A percentile compares a stretch with the other conserved stretches of the same genome.
phyloP scores from a whole-genome alignment of 2,113 vertebrate species.

The Myotis lucifugus region DNA sequence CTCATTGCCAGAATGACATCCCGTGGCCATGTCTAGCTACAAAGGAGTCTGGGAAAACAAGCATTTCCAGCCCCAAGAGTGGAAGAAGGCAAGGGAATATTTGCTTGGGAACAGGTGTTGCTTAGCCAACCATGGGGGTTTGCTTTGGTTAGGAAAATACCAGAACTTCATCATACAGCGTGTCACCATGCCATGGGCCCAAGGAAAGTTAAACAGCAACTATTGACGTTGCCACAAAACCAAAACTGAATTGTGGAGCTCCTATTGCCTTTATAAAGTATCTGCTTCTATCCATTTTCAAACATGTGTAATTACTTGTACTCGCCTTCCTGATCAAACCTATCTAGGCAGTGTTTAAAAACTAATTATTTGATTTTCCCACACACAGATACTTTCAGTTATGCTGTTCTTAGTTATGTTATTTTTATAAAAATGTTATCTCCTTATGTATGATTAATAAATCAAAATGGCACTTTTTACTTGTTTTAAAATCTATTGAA shows the following conservation, averaged over 20 bases:
- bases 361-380: not conserved
- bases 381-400: constrained; percentile 3
- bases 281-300: not conserved
- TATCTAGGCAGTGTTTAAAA: not conserved
- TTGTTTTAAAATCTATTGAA: constrained; percentile 25
- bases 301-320: not conserved
- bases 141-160: constrained; percentile 58
- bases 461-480: constrained; percentile 39
- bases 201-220: not conserved
- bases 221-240: constrained; percentile 17
- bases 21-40: not conserved
- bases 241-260: not conserved
- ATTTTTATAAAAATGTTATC: constrained; percentile 32
- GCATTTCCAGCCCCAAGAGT: not conserved
- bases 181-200: not conserved
- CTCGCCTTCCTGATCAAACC: not conserved
- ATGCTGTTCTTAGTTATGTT: not conserved
- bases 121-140: constrained; percentile 23
- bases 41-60: constrained; percentile 51
- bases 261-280: not conserved
- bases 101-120: constrained; percentile 64
- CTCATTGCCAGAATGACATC: not conserved
- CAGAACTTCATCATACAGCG: constrained; percentile 55
- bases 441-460: constrained; percentile 34
- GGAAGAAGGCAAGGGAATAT: not conserved